These are phyloP conservation scores for Oophaga pumilio DNA, from an alignment of 2,113 vertebrate species.

Conservation along the genomic window DNA sequence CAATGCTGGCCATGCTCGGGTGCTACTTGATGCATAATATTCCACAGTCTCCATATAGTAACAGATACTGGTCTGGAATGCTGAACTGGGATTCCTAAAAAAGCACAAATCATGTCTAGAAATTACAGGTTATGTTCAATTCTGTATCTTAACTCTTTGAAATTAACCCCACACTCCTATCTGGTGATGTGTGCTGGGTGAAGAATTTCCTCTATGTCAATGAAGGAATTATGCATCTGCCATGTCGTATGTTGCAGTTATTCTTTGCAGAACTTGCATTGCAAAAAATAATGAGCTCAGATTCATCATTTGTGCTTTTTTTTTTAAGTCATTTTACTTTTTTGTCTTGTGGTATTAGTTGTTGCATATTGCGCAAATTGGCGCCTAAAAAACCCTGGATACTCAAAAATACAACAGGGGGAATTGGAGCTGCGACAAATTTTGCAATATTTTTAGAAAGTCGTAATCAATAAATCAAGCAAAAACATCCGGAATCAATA, in stretches of 20 bases:
- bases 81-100: background rate
- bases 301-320: too few species aligned
- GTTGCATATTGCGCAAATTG: too few species aligned
- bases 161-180: background rate
- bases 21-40: background rate
- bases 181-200: background rate
- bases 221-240: background rate
- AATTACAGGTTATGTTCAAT: slow-evolving; percentile 20
- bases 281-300: background rate
- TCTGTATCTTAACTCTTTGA: background rate
- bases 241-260: background rate
- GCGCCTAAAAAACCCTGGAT: too few species aligned
- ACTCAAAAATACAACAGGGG: too few species aligned
- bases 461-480: too few species aligned
- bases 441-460: too few species aligned
- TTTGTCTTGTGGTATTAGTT: too few species aligned
- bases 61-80: background rate
- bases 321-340: too few species aligned
- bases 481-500: too few species aligned
- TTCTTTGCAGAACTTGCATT: background rate
- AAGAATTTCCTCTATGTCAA: background rate
- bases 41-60: background rate
- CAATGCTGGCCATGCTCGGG: background rate
- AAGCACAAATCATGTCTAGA: background rate
- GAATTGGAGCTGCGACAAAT: too few species aligned